Base-by-base conservation (phyloP, 1,140 invertebrate species). In the Cydia pomonella region DNA sequence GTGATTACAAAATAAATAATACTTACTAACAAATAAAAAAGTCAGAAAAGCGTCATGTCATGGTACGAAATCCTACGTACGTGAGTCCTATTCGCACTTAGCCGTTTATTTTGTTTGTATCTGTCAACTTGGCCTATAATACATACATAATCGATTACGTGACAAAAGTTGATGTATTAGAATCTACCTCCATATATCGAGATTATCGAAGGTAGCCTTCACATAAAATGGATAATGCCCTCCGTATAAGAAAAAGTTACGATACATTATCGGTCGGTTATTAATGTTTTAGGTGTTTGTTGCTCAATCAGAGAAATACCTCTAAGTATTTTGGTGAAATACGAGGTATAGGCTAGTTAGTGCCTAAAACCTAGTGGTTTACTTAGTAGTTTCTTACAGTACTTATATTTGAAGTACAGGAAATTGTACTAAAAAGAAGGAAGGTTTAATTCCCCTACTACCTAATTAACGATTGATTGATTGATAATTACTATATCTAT, bases 71-170 rank as follows among this genome's bases (percentile, higher is more conserved):
- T 9, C 50, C n/a, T 9, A 3, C 3, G 16, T 53, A 7, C 13
- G 50, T 6, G n/a, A 53, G 44, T 18, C n/a, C 16, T 3, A 50
- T 12, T 50, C 16, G 47, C 10, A 50, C 47, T 50, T 50, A n/a
- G 13, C 5, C n/a, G 5, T 18, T 53, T n/a, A n/a, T 21, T 53
- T 66, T 66, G 63, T 66, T 66, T 66, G 27, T 33, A 66, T 66
- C 25, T 66, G 27, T 66, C 63, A 29, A 33, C 13, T 66, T 29
- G 63, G 25, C 13, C 29, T 5, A n/a, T 66, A 66, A 66, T 66
- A 25, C 27, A 66, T 66, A 66, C 63, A 66, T 66, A 66, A 64
- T 64, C 25, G 63, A 66, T 66, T 38, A 66, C 63, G 63, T 66
- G 63, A n/a, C 27, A 66, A 33, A 66, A 66, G 13, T 66, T 66